A percentile compares a stretch with the other conserved stretches of the same genome.
These are phyloP conservation scores for rabbit (Oryctolagus cuniculus) DNA, from an alignment of 2,113 vertebrate species.

Conservation along the genomic window DNA sequence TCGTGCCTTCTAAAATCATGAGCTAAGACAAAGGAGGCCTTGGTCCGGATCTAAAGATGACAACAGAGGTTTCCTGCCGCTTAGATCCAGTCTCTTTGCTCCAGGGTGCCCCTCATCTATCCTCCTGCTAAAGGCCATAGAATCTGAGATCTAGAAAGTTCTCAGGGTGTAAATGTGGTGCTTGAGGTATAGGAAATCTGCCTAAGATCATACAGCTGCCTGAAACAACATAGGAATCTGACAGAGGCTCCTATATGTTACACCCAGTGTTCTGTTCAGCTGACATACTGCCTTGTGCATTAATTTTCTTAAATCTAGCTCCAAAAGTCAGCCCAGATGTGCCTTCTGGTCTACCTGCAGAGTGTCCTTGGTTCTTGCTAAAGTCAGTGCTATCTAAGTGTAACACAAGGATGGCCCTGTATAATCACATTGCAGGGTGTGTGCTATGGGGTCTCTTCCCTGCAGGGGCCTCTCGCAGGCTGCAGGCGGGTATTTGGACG, in stretches of 20 bases:
- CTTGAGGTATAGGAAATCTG: not conserved
- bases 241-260: not conserved
- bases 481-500: not conserved
- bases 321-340: not conserved
- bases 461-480: not conserved
- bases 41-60: not conserved
- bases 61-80: not conserved
- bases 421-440: not conserved
- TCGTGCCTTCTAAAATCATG: not conserved
- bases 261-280: not conserved
- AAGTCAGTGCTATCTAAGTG: not conserved
- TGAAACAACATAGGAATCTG: not conserved
- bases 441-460: not conserved
- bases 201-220: not conserved
- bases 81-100: not conserved
- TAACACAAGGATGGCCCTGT: not conserved
- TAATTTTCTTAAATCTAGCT: not conserved
- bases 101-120: not conserved
- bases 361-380: not conserved
- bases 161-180: too few species aligned
- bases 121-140: not conserved
- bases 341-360: not conserved
- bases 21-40: not conserved
- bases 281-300: not conserved
- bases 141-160: not conserved